Percentiles rank a stretch among this genome's conserved stretches.
Evolutionary conservation across 2,888 invertebrate genomes (phyloP).

Genomic region (Timema podura): DNA sequence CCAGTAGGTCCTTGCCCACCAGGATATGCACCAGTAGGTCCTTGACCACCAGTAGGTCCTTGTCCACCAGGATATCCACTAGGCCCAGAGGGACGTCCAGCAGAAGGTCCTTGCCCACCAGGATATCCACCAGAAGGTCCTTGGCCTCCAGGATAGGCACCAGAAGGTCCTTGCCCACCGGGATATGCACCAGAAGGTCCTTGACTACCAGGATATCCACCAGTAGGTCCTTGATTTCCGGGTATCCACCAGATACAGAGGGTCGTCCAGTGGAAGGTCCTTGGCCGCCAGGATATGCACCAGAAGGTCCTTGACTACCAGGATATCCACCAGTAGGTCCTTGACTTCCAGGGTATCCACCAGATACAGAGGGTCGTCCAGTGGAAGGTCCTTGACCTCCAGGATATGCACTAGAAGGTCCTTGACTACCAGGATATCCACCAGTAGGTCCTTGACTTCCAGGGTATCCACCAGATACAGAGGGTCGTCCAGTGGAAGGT

Average conservation of each 20-base stretch:
- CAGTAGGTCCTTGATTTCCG: constrained; percentile 30
- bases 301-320: constrained; percentile 30
- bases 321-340: constrained; percentile 31
- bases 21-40: constrained; percentile 26
- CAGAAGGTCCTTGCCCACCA: constrained; percentile 32
- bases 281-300: constrained; percentile 29
- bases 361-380: constrained; percentile 29
- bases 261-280: constrained; percentile 33
- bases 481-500: constrained; percentile 27
- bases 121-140: constrained; percentile 32
- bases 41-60: constrained; percentile 1
- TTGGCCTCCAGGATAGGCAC: constrained; percentile 30
- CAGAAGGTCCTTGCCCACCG: constrained; percentile 31
- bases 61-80: constrained; percentile 26
- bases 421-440: constrained; percentile 31
- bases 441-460: constrained; percentile 32
- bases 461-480: constrained; percentile 30
- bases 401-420: constrained; percentile 30
- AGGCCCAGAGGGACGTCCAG: constrained; percentile 26
- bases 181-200: constrained; percentile 28
- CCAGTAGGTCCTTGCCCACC: constrained; percentile 32
- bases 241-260: constrained; percentile 28
- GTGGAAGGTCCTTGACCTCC: background rate
- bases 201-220: constrained; percentile 30
- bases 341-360: constrained; percentile 32